Evolutionary conservation across 2,888 invertebrate species (phyloP).

Genomic region (Spodoptera exigua): DNA sequence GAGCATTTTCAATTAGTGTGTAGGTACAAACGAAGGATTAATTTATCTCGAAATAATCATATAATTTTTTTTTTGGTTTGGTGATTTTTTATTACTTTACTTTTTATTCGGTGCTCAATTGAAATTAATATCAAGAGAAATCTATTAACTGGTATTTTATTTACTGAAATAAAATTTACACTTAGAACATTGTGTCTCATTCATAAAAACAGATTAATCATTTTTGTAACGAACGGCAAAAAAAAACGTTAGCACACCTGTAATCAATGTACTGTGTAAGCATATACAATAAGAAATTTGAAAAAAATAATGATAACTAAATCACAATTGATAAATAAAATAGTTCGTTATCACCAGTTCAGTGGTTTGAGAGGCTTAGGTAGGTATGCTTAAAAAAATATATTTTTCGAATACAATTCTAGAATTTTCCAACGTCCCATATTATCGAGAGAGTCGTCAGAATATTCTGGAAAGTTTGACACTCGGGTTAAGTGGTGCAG

Average conservation of each 20-base stretch:
- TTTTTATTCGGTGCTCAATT: conserved; percentile 4
- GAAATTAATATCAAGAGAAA: too few species aligned
- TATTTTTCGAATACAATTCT: conserved; percentile 58
- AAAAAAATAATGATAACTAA: conserved; percentile 40
- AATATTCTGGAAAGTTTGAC: conserved; percentile 43
- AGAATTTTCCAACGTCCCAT: conserved; percentile 46
- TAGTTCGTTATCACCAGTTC: conserved; percentile 71
- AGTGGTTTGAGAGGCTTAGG: conserved; percentile 58
- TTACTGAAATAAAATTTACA: too few species aligned
- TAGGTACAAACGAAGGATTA: conserved; percentile 25
- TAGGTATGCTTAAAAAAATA: conserved; percentile 60
- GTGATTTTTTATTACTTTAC: conserved; percentile 17
- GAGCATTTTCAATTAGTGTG: conserved; percentile 33
- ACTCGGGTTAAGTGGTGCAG: conserved; percentile 52
- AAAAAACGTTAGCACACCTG: too few species aligned
- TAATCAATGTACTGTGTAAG: too few species aligned
- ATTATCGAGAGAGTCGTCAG: conserved; percentile 42
- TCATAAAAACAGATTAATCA: too few species aligned
- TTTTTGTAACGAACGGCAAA: too few species aligned
- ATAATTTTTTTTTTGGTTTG: conserved; percentile 25
- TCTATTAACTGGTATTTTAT: too few species aligned
- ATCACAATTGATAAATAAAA: conserved; percentile 58
- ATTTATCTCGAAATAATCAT: conserved; percentile 25
- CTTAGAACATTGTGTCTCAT: too few species aligned
- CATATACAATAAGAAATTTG: conserved; percentile 2